These are phyloP conservation scores for Cyclina sinensis DNA, from an alignment of 1,140 invertebrate genomes.

Conservation along the genomic window DNA sequence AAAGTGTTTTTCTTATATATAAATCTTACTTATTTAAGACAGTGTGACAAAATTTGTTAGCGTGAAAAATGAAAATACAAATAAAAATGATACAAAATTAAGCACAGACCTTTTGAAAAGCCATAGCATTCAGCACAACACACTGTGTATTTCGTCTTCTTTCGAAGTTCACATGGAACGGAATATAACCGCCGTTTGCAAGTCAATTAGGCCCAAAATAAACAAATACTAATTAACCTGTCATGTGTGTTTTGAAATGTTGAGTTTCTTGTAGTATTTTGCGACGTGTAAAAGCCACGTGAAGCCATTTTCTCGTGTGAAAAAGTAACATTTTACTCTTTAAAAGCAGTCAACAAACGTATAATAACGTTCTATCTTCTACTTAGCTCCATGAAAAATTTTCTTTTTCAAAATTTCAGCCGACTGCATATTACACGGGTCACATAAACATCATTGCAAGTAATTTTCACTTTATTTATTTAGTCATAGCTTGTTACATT, in stretches of 20 bases:
- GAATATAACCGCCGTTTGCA: background rate
- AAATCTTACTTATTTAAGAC: too few species aligned
- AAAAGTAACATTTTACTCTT: constrained; percentile 14
- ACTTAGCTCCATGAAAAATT: background rate
- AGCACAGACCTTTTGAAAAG: too few species aligned
- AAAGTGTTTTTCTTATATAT: too few species aligned
- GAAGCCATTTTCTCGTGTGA: constrained; percentile 51
- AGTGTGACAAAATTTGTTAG: too few species aligned
- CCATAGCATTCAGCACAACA: too few species aligned
- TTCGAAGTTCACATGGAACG: background rate
- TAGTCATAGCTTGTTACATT: constrained; percentile 50
- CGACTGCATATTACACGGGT: constrained; percentile 53
- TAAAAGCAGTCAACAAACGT: constrained; percentile 22
- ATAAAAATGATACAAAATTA: too few species aligned
- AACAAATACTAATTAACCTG: constrained; percentile 42
- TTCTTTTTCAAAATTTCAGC: background rate
- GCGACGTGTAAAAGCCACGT: background rate
- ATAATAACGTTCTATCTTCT: background rate
- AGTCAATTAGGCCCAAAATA: constrained; percentile 44
- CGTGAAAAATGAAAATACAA: too few species aligned
- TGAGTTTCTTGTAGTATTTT: constrained; percentile 16
- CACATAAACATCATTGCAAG: constrained; percentile 53
- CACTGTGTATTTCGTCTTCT: too few species aligned
- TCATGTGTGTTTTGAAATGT: constrained; percentile 36
- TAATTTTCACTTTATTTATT: constrained; percentile 55